Evolutionary conservation across 2,113 vertebrate species (phyloP), one percentile per base, ranked within the genome.

Genomic region (Pedetes capensis): DNA sequence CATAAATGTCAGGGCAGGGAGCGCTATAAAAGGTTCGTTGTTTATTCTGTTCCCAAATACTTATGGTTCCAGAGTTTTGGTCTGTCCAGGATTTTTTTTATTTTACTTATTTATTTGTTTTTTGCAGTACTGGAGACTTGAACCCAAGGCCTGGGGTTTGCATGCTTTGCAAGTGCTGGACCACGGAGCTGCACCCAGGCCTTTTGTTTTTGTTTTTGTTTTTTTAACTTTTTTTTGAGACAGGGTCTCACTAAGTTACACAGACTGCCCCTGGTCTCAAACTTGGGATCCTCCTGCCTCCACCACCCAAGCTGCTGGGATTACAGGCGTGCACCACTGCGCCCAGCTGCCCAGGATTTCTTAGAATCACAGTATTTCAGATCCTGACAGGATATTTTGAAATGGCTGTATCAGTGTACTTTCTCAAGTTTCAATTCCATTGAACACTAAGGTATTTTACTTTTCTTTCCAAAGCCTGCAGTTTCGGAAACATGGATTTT

Each of bases 21-120:
- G 25, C 10, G 2, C 32, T 13, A 2, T 12, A 0, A 6, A 32
- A 39, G 34, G 37, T n/a, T n/a, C 39, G 39, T 6, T 9, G 2
- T 88, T 66, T 39, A 37, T 55, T 34, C 37, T 10, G 5, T 86
- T 74, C 51, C n/a, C 69, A 80, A 23, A 27, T 6, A 25, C 20
- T 1, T 17, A 2, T 6, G 13, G 2, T 71, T 83, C 1, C 2
- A 25, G 47, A n/a, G 22, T 59, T 84, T 66, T 55, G 34, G 5
- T 68, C 27, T 55, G 17, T 34, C 32, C 18, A 13, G n/a, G 68
- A 64, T 92, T 71, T 34, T 8, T 9, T 63, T n/a, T n/a, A n/a
- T n/a, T n/a, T n/a, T n/a, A n/a, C n/a, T n/a, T n/a, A n/a, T n/a
- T n/a, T n/a, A n/a, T n/a, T n/a, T n/a, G n/a, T n/a, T n/a, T n/a